A percentile compares a stretch with the other conserved stretches of the same genome.
phyloP scores from a whole-genome alignment of 2,797 vertebrate species.

The Clarias laeviceps region DNA sequence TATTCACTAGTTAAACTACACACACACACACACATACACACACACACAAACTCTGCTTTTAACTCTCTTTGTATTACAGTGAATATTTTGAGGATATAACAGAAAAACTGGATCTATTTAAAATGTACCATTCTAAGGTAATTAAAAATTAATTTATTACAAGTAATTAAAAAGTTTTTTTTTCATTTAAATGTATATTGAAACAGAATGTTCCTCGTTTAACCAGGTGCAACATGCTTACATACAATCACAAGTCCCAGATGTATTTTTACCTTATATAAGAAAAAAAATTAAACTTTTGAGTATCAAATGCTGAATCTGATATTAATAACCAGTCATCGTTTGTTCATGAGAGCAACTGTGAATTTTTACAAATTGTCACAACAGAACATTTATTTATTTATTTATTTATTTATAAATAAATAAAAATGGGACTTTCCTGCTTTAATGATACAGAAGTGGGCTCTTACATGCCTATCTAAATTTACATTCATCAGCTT shows the following conservation, averaged over 20 bases:
- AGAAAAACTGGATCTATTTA: constrained; percentile 9
- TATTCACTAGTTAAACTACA: constrained; percentile 12
- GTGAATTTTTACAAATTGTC: not conserved
- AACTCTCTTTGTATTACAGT: constrained; percentile 3
- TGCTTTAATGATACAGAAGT: not conserved
- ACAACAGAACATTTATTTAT: not conserved
- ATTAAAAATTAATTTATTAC: not conserved
- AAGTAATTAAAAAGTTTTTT: not conserved
- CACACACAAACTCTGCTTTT: not conserved
- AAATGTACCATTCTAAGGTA: not conserved
- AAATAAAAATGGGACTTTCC: not conserved
- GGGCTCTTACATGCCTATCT: not conserved
- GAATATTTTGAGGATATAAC: constrained; percentile 14
- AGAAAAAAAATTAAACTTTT: not conserved
- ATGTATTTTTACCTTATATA: not conserved
- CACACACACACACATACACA: constrained; percentile 9
- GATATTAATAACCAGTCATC: constrained; percentile 4
- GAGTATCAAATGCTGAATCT: not conserved
- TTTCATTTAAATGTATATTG: not conserved
- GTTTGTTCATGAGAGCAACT: not conserved
- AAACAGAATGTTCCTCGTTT: not conserved
- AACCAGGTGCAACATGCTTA: not conserved
- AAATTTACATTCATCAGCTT: not conserved
- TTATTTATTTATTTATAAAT: not conserved
- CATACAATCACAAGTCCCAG: too few species aligned